These are phyloP conservation scores for Torymus texanus DNA, from an alignment of 2,888 invertebrate genomes.

Conservation along the genomic window DNA sequence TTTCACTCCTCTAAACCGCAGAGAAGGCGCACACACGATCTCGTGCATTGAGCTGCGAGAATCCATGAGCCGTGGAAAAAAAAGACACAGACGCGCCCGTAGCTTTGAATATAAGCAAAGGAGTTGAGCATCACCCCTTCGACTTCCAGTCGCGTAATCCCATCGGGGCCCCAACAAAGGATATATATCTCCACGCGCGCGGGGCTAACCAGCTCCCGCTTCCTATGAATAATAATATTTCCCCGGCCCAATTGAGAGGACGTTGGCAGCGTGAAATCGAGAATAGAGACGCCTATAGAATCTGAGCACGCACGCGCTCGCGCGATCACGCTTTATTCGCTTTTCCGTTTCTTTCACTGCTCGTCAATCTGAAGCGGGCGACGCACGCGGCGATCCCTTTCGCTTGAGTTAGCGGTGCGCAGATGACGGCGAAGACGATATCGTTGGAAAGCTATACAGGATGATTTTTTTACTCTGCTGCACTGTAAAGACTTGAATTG, in stretches of 20 bases:
- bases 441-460: too few relatives aligned
- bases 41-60: too few relatives aligned
- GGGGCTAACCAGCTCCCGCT: neutral
- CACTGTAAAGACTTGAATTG: too few relatives aligned
- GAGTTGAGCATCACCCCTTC: too few relatives aligned
- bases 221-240: slow-evolving; percentile 50
- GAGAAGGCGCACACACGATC: too few relatives aligned
- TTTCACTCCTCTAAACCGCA: too few relatives aligned
- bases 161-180: slow-evolving; percentile 40
- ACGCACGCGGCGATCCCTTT: too few relatives aligned
- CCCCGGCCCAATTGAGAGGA: slow-evolving; percentile 31
- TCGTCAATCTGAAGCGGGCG: slow-evolving; percentile 19
- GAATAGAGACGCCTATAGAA: slow-evolving; percentile 36
- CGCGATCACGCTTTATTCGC: slow-evolving; percentile 1
- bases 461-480: too few relatives aligned
- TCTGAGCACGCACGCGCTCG: slow-evolving; percentile 34
- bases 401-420: too few relatives aligned
- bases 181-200: slow-evolving; percentile 10
- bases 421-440: too few relatives aligned
- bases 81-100: neutral
- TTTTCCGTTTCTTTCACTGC: slow-evolving; percentile 29
- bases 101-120: neutral
- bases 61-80: too few relatives aligned
- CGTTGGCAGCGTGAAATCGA: slow-evolving; percentile 45
- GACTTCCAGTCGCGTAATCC: slow-evolving; percentile 26